phyloP scores from a whole-genome alignment of 2,113 vertebrate genomes.

The Ramphastos sulfuratus region DNA sequence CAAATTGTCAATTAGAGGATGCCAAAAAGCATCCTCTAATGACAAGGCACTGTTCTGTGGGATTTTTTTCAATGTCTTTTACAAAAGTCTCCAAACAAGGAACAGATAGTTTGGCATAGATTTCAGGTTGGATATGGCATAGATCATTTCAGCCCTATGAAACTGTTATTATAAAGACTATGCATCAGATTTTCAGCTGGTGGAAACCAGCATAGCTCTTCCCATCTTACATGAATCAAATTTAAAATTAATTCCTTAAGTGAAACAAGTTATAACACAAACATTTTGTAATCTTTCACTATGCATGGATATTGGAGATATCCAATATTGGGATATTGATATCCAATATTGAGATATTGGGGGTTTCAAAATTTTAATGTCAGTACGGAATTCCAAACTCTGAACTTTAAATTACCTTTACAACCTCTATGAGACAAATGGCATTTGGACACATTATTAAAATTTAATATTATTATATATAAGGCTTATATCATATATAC shows the following conservation, averaged over 20 bases:
- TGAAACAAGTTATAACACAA: background rate
- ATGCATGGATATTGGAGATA: background rate
- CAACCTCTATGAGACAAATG: background rate
- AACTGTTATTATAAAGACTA: background rate
- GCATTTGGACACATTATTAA: background rate
- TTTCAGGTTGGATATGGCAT: background rate
- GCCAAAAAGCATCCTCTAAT: background rate
- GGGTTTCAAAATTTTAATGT: background rate
- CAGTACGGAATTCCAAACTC: background rate
- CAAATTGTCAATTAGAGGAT: background rate
- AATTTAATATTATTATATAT: background rate
- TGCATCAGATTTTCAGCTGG: background rate
- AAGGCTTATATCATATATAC: background rate
- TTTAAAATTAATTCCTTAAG: background rate
- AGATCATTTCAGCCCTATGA: background rate
- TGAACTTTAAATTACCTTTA: slow-evolving; percentile 13
- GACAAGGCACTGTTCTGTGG: background rate
- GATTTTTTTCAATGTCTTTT: background rate
- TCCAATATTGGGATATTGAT: no score
- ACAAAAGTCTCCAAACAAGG: background rate
- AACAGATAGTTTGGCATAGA: background rate
- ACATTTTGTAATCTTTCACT: background rate
- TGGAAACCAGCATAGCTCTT: background rate
- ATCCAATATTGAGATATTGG: no score
- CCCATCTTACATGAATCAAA: background rate